Base-by-base conservation (phyloP, 2,888 invertebrate species). In the Nomada hirtipes region DNA sequence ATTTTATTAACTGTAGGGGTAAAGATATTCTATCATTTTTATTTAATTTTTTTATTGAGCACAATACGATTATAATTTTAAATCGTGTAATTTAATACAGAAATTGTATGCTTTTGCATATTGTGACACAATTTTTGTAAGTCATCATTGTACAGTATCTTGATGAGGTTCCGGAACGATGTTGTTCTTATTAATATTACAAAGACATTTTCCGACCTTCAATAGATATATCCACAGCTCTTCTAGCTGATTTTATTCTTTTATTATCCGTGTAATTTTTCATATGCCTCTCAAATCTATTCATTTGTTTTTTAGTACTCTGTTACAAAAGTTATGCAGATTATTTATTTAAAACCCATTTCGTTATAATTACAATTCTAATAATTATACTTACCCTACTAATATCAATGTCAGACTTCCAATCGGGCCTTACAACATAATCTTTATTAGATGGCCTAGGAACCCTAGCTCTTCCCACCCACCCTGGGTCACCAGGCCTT, bases 161-260 rank as follows among this genome's bases (percentile, higher is more conserved):
- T 47, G 47, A 47, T 47, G 15, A 47, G 3, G 47, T 47, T 47
- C 15, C 13, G 47, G 15, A 47, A 47, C 47, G 47, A 63, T 11
- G 18, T 55, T 50, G 59, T 2, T 53, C 15, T 18, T 52, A 57
- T 59, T 59, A 9, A 60, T 47, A 50, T 83, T 96, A 98, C 83
- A 99, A 96, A 88, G 98, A 96, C 99, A 99, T 98, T 95, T 98
- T 98, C 91, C 98, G 95, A 36, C 99, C 99, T 94, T 99, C 99
- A 88, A 99, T 98, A 81, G 99, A 99, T 93, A 99, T 99, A 89
- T 97, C 97, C 71, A 99, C 98, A 79, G 99, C 99, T 90, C 98
- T 95, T 84, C 97, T 96, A 18, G 96, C 95, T 91, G 97, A 96
- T 92, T 97, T 97, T 90, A 97, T 93, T 52, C 97, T 95, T 93